Conservation (phyloP, 2,888 invertebrate species). For the Zygothrica quintamaculata region DNA sequence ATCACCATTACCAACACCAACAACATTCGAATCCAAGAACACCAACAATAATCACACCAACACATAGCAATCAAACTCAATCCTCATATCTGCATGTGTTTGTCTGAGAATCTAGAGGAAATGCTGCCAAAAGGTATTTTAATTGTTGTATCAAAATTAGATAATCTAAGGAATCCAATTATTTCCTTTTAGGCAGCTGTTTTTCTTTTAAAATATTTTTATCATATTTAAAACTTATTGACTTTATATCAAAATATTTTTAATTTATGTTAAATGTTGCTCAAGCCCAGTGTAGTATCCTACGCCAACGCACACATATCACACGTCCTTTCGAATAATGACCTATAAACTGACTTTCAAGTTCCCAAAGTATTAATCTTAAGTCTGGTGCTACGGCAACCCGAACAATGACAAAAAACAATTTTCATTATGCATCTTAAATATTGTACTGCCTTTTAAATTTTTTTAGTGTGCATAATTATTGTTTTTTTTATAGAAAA, state of each 20-base stretch:
- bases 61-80: conserved; percentile 83
- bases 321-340: conserved; percentile 58
- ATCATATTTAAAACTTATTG: not conserved
- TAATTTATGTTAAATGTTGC: conserved; percentile 36
- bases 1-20: conserved; percentile 54
- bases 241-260: conserved; percentile 6
- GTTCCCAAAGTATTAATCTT: conserved; percentile 76
- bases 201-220: not conserved
- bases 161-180: not conserved
- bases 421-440: conserved; percentile 47
- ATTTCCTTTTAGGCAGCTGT: conserved; percentile 2
- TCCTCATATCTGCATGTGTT: conserved; percentile 84
- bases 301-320: conserved; percentile 77
- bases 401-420: conserved; percentile 21
- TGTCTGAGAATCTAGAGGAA: conserved; percentile 63
- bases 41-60: conserved; percentile 73
- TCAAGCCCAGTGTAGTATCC: conserved; percentile 75
- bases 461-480: conserved; percentile 38
- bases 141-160: too few species aligned
- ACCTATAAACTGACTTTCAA: conserved; percentile 54
- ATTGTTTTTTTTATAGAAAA: conserved; percentile 53
- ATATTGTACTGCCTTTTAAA: conserved; percentile 37
- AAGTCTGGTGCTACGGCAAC: conserved; percentile 39
- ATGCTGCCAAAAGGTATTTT: not conserved
- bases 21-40: conserved; percentile 29